phyloP scores from a whole-genome alignment of 2,797 vertebrate genomes.

The Syngnathus rostellatus region DNA sequence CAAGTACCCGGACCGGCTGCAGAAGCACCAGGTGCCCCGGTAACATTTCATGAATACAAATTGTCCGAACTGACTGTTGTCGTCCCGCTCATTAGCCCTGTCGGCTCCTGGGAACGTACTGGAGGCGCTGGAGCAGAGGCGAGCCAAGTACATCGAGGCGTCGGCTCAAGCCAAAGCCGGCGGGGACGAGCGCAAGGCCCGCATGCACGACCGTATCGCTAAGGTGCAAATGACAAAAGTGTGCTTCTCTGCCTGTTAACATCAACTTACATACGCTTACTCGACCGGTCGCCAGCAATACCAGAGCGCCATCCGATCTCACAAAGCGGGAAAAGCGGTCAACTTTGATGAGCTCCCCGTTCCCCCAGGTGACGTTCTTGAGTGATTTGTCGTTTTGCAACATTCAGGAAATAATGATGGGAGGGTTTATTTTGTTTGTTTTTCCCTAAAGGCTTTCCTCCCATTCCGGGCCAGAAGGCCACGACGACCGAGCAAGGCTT shows the following conservation, averaged over 20 bases:
- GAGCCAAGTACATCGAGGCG: conserved; percentile 81
- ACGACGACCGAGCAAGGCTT: conserved; percentile 63
- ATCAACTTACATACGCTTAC: not conserved
- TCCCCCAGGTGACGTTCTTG: conserved; percentile 77
- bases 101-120: conserved; percentile 72
- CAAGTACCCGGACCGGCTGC: conserved; percentile 25
- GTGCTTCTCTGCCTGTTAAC: not conserved
- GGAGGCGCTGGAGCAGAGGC: conserved; percentile 85
- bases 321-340: conserved; percentile 81
- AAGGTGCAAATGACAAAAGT: conserved; percentile 68
- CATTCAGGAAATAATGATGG: not conserved
- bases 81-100: conserved; percentile 18
- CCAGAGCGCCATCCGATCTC: conserved; percentile 82
- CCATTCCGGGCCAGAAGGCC: conserved; percentile 81
- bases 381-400: not conserved
- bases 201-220: conserved; percentile 92
- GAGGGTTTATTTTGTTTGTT: too few relatives aligned
- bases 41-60: not conserved
- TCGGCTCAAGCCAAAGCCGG: conserved; percentile 79
- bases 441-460: conserved; percentile 78
- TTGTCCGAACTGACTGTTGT: not conserved
- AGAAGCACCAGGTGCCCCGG: conserved; percentile 21
- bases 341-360: conserved; percentile 86
- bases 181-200: conserved; percentile 84
- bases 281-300: conserved; percentile 78